phyloP scores from a whole-genome alignment of 2,888 invertebrate species.

The Dicyrtomina minuta region DNA sequence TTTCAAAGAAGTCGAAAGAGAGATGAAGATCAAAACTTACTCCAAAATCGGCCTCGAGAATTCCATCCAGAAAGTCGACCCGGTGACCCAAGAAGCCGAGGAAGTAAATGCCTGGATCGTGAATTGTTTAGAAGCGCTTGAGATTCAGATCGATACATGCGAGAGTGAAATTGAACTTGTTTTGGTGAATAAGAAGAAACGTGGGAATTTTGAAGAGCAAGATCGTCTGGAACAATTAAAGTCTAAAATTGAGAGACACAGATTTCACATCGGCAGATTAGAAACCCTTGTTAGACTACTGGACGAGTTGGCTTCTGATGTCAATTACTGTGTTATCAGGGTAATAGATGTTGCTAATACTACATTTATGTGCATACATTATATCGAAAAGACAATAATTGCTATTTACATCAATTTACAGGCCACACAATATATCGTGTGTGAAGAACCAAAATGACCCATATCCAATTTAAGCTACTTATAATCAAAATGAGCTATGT shows the following conservation, averaged over 20 bases:
- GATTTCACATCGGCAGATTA: constrained; percentile 94
- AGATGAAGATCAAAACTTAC: constrained; percentile 11
- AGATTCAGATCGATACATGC: constrained; percentile 72
- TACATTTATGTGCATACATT: too few relatives aligned
- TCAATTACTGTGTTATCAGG: neutral
- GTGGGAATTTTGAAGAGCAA: constrained; percentile 94
- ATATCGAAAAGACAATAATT: neutral
- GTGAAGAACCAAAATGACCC: too few relatives aligned
- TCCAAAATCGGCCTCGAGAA: neutral
- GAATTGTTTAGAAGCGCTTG: neutral
- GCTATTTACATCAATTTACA: neutral
- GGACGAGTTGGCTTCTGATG: constrained; percentile 93
- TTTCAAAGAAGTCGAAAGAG: neutral
- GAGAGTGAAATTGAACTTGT: constrained; percentile 95
- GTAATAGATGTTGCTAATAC: neutral
- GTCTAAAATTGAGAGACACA: constrained; percentile 86
- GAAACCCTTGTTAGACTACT: constrained; percentile 94
- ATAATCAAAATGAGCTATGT: too few relatives aligned
- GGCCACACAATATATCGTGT: too few relatives aligned
- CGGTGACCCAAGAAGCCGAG: constrained; percentile 7
- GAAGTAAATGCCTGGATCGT: neutral
- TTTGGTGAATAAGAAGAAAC: constrained; percentile 86
- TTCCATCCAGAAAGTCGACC: neutral
- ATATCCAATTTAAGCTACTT: too few relatives aligned
- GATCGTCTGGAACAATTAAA: constrained; percentile 93